A percentile compares a stretch with the other conserved stretches of the same genome.
Evolutionary conservation across 1,140 invertebrate species (phyloP).

Genomic region (Adoxophyes honmai): DNA sequence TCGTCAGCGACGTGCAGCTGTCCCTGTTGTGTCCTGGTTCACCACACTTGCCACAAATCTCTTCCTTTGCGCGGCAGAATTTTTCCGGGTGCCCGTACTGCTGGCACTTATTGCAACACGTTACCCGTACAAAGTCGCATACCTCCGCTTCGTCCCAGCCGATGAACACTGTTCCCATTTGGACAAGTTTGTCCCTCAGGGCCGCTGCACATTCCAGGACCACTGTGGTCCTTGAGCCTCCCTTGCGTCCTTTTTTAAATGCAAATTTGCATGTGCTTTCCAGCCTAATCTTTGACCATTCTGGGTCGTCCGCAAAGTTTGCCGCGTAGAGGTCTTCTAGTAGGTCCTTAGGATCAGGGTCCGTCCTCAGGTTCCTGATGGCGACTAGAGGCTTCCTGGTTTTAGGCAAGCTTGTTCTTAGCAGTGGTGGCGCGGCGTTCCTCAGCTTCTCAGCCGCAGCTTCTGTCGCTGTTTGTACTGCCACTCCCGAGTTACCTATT

Average conservation of each 20-base stretch:
- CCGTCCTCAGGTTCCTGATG: not conserved
- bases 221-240: not conserved
- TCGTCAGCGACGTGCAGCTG: slow-evolving; percentile 27
- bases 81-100: slow-evolving; percentile 31
- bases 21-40: slow-evolving; percentile 20
- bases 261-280: slow-evolving; percentile 1
- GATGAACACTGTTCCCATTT: slow-evolving; percentile 9
- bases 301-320: slow-evolving; percentile 10
- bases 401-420: not conserved
- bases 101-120: slow-evolving; percentile 30
- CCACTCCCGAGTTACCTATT: slow-evolving; percentile 22
- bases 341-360: no score
- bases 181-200: slow-evolving; percentile 11
- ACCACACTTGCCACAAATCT: slow-evolving; percentile 25
- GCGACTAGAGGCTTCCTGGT: not conserved
- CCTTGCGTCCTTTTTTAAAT: not conserved
- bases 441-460: slow-evolving; percentile 1
- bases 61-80: slow-evolving; percentile 23
- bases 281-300: slow-evolving; percentile 2
- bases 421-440: slow-evolving; percentile 1
- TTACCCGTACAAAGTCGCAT: slow-evolving; percentile 19
- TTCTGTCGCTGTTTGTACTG: slow-evolving; percentile 6
- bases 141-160: slow-evolving; percentile 23
- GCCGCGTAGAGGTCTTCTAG: not conserved
- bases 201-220: slow-evolving; percentile 5